Evolutionary conservation across 2,113 vertebrate species (phyloP), one percentile per base, ranked within the genome.

Genomic region (Mormyrus iriodes): DNA sequence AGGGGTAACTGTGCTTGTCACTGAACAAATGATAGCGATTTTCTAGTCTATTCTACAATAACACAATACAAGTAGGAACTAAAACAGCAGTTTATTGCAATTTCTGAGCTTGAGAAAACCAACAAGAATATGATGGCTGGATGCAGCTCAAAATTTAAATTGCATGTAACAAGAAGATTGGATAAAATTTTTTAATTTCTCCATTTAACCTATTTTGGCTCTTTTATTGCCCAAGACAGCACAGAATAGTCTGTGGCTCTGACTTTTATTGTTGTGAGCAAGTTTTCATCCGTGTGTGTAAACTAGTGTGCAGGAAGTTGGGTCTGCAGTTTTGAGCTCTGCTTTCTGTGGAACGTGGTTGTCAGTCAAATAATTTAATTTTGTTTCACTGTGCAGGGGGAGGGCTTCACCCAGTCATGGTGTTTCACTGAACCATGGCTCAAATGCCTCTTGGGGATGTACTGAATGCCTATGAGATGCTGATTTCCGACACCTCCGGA

Each of bases 211-310:
- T 4, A 44, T 84, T 58, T 84, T 21, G 24, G 3, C 46, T 39
- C 7, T 12, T 65, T 82, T 27, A 42, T 53, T 79, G 4, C 5
- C 10, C 48, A 42, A 44, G 46, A 52, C 35, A 42, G 76, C 44
- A 83, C 79, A 83, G 90, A 86, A 86, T 83, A 73, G 90, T 89
- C 31, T 46, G 6, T 39, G 49, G 82, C 24, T 44, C 35, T 90
- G 51, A 69, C 52, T 39, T 8, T 48, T 5, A 8, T 48, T 48
- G 61, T n/a, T 69, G 61, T 31, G 61, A 31, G n/a, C 27, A 31
- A 12, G 61, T 31, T 69, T 69, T 69, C 61, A 69, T 4, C 55
- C 2, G 6, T n/a, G 55, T 61, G 24, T n/a, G 55, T 61, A 61
- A 61, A 61, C 55, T 69, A 13, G 61, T 69, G 61, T 69, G n/a